These are phyloP conservation scores for Drosophila tsacasi DNA, from an alignment of 1,140 invertebrate species.

Conservation along the genomic window DNA sequence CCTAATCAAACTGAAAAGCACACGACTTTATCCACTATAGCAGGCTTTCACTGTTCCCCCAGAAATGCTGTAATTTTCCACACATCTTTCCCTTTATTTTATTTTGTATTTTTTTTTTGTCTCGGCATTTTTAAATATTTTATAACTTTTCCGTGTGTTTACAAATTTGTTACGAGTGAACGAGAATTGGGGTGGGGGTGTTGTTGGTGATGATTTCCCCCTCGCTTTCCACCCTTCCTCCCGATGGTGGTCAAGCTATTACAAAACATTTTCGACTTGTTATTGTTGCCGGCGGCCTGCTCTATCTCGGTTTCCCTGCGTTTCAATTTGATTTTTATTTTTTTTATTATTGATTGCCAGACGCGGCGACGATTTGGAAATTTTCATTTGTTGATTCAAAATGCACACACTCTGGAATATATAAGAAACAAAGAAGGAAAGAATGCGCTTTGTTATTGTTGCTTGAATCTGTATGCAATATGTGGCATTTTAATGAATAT, in stretches of 20 bases:
- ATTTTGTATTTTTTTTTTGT: slow-evolving; percentile 25
- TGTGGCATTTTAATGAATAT: slow-evolving; percentile 41
- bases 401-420: slow-evolving; percentile 15
- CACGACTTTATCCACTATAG: neutral
- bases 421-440: slow-evolving; percentile 43
- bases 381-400: slow-evolving; percentile 59
- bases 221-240: neutral
- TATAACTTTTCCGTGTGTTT: slow-evolving; percentile 58
- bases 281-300: slow-evolving; percentile 24
- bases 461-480: slow-evolving; percentile 33
- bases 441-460: slow-evolving; percentile 52
- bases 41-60: neutral
- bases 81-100: slow-evolving; percentile 18
- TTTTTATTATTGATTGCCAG: slow-evolving; percentile 59
- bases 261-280: slow-evolving; percentile 44
- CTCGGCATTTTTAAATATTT: slow-evolving; percentile 42
- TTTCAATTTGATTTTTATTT: neutral
- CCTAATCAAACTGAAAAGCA: neutral
- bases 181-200: slow-evolving; percentile 13
- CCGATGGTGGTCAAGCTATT: slow-evolving; percentile 43
- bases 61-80: slow-evolving; percentile 70
- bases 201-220: slow-evolving; percentile 1
- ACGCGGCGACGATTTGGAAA: slow-evolving; percentile 61
- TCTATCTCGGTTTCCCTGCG: slow-evolving; percentile 3
- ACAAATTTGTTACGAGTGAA: slow-evolving; percentile 33